A percentile compares a stretch with the other conserved stretches of the same genome.
Evolutionary conservation across 2,797 vertebrate genomes (phyloP).

Genomic region (Rhabdomys pumilio): DNA sequence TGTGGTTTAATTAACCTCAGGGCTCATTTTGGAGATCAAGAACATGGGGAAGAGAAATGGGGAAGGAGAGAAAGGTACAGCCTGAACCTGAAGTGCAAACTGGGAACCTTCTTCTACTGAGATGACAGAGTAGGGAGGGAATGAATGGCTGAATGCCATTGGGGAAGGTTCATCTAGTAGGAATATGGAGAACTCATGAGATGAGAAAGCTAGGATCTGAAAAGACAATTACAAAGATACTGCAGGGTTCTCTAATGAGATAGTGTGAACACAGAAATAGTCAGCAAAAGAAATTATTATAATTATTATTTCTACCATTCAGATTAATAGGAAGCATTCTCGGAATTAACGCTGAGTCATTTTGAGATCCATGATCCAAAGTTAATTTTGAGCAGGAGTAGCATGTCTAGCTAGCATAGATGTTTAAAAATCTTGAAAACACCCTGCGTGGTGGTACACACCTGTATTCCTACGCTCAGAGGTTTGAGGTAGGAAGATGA

Average conservation of each 20-base stretch:
- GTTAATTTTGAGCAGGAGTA: slow-evolving; percentile 13
- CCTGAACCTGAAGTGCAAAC: neutral
- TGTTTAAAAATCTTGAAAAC: neutral
- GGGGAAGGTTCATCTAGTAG: neutral
- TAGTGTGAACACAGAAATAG: neutral
- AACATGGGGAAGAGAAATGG: neutral
- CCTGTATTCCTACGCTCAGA: neutral
- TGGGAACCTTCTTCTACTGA: neutral
- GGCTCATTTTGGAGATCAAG: neutral
- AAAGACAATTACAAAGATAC: neutral
- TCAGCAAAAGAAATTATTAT: neutral
- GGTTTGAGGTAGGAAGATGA: too few relatives aligned
- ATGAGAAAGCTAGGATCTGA: too few relatives aligned
- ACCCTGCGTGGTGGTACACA: neutral
- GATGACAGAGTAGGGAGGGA: neutral
- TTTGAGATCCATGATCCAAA: slow-evolving; percentile 4
- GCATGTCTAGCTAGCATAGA: neutral
- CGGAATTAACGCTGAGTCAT: slow-evolving; percentile 29
- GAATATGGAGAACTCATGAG: neutral
- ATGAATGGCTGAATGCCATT: too few relatives aligned
- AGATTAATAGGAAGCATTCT: neutral
- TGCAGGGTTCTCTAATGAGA: neutral
- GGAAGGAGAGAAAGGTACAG: neutral
- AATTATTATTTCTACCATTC: neutral
- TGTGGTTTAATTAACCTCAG: neutral